Evolutionary conservation across 2,113 vertebrate species (phyloP).

Genomic region (Nothocercus nigrocapillus): DNA sequence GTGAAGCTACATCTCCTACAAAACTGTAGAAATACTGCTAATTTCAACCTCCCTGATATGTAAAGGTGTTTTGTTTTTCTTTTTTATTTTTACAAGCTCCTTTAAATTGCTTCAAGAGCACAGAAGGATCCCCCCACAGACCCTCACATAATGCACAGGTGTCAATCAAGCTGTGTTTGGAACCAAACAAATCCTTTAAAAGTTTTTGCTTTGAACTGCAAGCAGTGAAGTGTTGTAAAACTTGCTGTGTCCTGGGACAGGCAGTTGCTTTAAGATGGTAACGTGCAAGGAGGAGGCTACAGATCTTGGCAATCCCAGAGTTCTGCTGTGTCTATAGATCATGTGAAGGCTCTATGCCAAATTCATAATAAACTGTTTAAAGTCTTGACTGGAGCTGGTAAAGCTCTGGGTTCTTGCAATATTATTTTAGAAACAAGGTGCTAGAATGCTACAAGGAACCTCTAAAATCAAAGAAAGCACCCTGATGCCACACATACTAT

Average conservation of each 20-base stretch:
- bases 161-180: not conserved
- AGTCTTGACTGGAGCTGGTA: not conserved
- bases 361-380: not conserved
- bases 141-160: not conserved
- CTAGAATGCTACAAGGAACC: too few species aligned
- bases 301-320: not conserved
- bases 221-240: not conserved
- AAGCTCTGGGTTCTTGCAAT: rapidly evolving
- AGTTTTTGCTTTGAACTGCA: not conserved
- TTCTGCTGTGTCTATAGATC: not conserved
- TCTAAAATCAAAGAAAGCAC: not conserved
- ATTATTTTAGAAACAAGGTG: not conserved
- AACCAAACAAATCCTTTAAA: not conserved
- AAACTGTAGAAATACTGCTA: not conserved
- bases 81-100: not conserved
- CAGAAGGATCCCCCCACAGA: not conserved
- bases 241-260: not conserved
- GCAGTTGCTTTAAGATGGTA: not conserved
- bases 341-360: not conserved
- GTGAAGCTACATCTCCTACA: not conserved
- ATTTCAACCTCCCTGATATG: not conserved
- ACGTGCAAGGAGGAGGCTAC: not conserved
- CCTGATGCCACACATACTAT: rapidly evolving
- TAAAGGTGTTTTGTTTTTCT: not conserved
- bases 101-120: not conserved